These are phyloP conservation scores for Hedya salicella DNA, from an alignment of 2,888 invertebrate genomes.

Conservation along the genomic window DNA sequence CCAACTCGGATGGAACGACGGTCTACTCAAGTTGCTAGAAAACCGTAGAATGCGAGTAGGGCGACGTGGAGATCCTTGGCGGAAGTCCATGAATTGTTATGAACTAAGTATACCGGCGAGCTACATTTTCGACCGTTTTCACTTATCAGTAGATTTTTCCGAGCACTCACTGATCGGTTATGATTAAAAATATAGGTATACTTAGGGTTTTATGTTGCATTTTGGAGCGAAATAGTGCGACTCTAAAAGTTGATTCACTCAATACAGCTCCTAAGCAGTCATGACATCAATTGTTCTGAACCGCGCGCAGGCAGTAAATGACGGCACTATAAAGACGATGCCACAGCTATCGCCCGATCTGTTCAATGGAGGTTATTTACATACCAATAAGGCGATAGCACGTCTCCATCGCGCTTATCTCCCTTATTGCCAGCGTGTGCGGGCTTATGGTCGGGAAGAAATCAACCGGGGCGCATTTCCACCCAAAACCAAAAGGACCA, in stretches of 20 bases:
- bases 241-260: neutral
- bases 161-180: no score
- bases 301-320: constrained; percentile 53
- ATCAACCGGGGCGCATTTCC: constrained; percentile 67
- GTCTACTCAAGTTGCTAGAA: no score
- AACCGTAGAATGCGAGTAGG: no score
- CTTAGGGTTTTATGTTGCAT: no score
- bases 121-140: no score
- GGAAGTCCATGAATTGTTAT: no score
- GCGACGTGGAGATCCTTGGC: no score
- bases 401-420: constrained; percentile 72
- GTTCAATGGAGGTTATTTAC: constrained; percentile 82
- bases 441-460: constrained; percentile 76
- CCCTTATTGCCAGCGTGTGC: constrained; percentile 76
- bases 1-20: no score
- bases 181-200: no score
- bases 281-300: constrained; percentile 23
- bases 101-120: no score
- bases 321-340: constrained; percentile 73
- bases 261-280: constrained; percentile 5
- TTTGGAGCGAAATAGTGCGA: neutral
- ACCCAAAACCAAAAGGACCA: neutral
- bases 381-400: constrained; percentile 80
- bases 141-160: no score
- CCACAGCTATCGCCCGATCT: constrained; percentile 78